Evolutionary conservation across 2,888 invertebrate genomes (phyloP), one percentile per base, ranked within the genome.

Genomic region (Andricus curvator): DNA sequence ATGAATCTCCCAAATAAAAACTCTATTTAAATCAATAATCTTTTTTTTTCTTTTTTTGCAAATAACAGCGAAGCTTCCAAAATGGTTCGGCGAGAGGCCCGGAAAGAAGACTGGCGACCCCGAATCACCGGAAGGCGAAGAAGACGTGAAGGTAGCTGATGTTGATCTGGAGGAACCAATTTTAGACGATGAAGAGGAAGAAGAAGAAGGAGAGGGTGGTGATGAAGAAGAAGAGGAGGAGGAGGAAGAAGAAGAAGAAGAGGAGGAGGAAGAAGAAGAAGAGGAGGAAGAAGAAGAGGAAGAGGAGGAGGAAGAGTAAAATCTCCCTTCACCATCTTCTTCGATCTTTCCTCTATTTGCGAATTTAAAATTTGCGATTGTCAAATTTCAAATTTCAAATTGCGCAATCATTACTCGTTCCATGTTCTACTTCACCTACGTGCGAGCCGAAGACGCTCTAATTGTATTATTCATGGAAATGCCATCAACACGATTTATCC

Each of bases 1-100:
- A 60, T 22, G 1, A 48, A 48, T 60, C n/a, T 11, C 11, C 1
- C 0, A 22, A 22, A n/a, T 22, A 3, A 60, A n/a, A 11, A 22
- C 3, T 11, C 1, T 22, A 11, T 60, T 11, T 8, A 22, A 60
- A 22, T 9, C 11, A 4, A 60, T 9, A 1, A 13, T 11, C 25
- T 25, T 25, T 13, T 22, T 22, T 22, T 56, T 78, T 17, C 15
- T 6, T 67, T 81, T 33, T 48, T 66, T 9, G 56, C 77, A 78
- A 70, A 80, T 79, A 84, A 91, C 93, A 98, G 98, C 97, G 95
- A 96, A 96, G 95, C 94, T 98, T 94, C 98, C 98, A 90, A 98
- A 98, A 94, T 98, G 98, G 98, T 98, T 98, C 95, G 98, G 98
- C 90, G 98, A 98, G 94, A 95, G 98, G 94, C 98, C 98, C 88